Evolutionary conservation across 2,797 vertebrate genomes (phyloP).

Genomic region (Paratrypauchen microcephalus): DNA sequence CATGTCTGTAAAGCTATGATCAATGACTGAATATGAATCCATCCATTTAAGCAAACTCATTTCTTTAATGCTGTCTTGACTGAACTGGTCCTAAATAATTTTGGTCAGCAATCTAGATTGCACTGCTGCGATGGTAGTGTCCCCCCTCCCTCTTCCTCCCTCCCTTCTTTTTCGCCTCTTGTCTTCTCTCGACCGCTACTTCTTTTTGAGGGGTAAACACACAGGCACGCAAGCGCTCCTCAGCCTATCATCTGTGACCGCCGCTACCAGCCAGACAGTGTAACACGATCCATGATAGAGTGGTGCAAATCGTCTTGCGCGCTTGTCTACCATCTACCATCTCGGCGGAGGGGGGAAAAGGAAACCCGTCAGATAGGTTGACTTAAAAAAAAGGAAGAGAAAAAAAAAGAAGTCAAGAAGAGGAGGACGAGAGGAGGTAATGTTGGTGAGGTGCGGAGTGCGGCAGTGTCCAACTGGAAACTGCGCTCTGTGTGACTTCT

Average conservation of each 20-base stretch:
- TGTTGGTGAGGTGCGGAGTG: conserved; percentile 62
- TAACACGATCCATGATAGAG: conserved; percentile 85
- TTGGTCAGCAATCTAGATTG: conserved; percentile 47
- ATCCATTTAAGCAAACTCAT: conserved; percentile 6
- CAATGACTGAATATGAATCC: conserved; percentile 16
- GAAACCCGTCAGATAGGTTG: conserved; percentile 71
- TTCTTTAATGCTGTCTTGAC: conserved; percentile 33
- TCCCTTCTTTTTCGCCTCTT: conserved; percentile 48
- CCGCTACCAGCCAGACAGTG: conserved; percentile 81
- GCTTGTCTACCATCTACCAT: conserved; percentile 71
- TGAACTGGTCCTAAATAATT: conserved; percentile 42
- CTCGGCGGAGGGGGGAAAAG: conserved; percentile 56
- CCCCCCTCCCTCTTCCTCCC: not conserved
- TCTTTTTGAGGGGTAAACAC: conserved; percentile 67
- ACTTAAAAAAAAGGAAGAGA: conserved; percentile 57
- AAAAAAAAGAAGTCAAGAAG: conserved; percentile 31
- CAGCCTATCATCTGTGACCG: conserved; percentile 87
- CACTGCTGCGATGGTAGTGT: conserved; percentile 49
- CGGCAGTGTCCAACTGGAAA: conserved; percentile 67
- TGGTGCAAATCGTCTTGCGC: conserved; percentile 77
- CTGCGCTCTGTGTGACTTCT: conserved; percentile 73
- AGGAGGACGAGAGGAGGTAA: conserved; percentile 41
- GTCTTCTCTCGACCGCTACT: conserved; percentile 48
- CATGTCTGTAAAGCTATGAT: conserved; percentile 29
- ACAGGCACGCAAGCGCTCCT: conserved; percentile 75